Conservation (phyloP, 2,113 vertebrate genomes). For the Uria aalge region DNA sequence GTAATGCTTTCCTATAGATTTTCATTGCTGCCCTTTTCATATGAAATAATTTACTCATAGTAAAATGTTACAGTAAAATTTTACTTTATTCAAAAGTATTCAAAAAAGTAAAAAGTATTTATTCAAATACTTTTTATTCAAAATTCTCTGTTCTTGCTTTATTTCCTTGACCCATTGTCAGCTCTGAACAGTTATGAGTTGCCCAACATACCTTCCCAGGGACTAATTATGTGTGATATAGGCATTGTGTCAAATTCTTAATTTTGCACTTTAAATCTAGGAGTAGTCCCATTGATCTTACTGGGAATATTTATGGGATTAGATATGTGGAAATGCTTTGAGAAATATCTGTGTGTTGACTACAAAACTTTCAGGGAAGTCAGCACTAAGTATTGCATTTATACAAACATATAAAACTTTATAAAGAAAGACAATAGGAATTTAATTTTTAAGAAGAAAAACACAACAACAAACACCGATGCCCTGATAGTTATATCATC, state of each 20-base stretch:
- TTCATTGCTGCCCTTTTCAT: background rate
- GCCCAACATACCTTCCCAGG: fast-evolving
- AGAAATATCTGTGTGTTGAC: background rate
- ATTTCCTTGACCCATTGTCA: background rate
- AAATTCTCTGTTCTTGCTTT: background rate
- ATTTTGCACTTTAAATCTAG: background rate
- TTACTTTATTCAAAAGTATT: no score
- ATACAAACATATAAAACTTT: background rate
- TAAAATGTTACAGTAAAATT: background rate
- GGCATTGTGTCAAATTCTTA: background rate
- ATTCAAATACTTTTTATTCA: no score
- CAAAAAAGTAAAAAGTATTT: no score
- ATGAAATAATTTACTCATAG: background rate
- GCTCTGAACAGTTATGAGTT: background rate
- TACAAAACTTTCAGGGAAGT: background rate
- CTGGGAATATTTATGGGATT: background rate
- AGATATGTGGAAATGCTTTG: background rate
- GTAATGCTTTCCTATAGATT: background rate
- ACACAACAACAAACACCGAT: background rate
- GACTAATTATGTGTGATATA: background rate
- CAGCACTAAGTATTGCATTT: background rate
- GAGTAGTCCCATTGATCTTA: background rate
- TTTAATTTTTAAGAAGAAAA: background rate
- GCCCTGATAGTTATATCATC: background rate
- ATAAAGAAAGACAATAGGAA: background rate